A percentile compares a stretch with the other conserved stretches of the same genome.
Evolutionary conservation across 1,140 invertebrate genomes (phyloP).

Genomic region (Drosophila lini): DNA sequence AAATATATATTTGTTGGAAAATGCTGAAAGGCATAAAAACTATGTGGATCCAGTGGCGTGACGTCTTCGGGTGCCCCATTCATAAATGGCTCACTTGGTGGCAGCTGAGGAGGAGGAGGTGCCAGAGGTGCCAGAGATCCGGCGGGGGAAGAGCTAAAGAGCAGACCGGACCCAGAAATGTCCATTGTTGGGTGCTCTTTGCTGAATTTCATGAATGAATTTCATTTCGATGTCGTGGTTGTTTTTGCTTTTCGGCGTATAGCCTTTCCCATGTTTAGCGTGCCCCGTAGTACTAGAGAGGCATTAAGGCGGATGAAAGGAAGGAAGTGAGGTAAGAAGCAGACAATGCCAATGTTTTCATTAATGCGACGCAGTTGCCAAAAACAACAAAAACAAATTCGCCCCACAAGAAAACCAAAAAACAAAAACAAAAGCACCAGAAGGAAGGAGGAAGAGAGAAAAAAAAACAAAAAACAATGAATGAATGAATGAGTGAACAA

Average conservation of each 20-base stretch:
- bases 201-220: conserved; percentile 79
- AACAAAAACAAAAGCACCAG: conserved; percentile 9
- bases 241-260: conserved; percentile 4
- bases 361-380: conserved; percentile 79
- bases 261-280: conserved; percentile 57
- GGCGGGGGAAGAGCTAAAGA: conserved; percentile 6
- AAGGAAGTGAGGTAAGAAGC: conserved; percentile 77
- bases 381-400: conserved; percentile 57
- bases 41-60: conserved; percentile 26
- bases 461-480: conserved; percentile 49
- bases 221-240: conserved; percentile 47
- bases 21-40: conserved; percentile 25
- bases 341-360: conserved; percentile 82
- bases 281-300: conserved; percentile 45
- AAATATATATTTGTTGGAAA: conserved; percentile 14
- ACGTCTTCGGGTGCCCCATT: conserved; percentile 36
- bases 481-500: conserved; percentile 63
- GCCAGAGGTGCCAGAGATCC: conserved; percentile 6
- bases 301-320: conserved; percentile 58
- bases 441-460: conserved; percentile 26
- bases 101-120: not conserved
- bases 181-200: conserved; percentile 44
- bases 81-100: conserved; percentile 19
- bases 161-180: conserved; percentile 35
- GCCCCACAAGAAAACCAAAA: conserved; percentile 28